phyloP scores from a whole-genome alignment of 2,113 vertebrate species.

The Talpa occidentalis region DNA sequence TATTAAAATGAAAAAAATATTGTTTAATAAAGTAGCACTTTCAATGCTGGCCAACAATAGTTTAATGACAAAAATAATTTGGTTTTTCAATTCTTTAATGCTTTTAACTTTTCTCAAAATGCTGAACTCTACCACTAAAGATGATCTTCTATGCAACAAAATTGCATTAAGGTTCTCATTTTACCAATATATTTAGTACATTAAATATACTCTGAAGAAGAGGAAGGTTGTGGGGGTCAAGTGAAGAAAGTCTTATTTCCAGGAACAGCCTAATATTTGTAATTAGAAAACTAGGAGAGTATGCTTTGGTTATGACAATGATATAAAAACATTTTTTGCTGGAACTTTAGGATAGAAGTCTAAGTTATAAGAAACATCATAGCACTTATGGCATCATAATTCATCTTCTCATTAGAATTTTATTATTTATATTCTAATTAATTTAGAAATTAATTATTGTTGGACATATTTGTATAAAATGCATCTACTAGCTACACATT shows the following conservation, averaged over 20 bases:
- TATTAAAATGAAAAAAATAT: not conserved
- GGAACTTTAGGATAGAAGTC: not conserved
- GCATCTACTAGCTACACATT: not conserved
- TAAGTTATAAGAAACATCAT: not conserved
- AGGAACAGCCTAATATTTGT: not conserved
- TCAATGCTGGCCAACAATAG: not conserved
- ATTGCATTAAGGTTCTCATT: not conserved
- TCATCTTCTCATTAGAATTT: not conserved
- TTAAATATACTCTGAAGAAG: not conserved
- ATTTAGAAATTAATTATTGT: not conserved
- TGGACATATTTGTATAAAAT: not conserved
- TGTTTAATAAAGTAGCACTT: not conserved
- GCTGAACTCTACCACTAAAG: not conserved
- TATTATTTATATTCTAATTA: not conserved
- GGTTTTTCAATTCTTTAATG: not conserved
- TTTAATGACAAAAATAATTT: slow-evolving; percentile 17
- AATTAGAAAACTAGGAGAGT: not conserved
- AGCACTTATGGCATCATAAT: not conserved
- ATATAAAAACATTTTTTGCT: not conserved
- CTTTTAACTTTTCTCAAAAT: slow-evolving; percentile 30
- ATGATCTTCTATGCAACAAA: not conserved
- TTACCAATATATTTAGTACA: not conserved
- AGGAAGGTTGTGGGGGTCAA: not conserved
- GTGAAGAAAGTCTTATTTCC: not conserved
- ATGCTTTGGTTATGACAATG: not conserved